A percentile compares a stretch with the other conserved stretches of the same genome.
Evolutionary conservation across 2,113 vertebrate genomes (phyloP).

Genomic region (Hoplias malabaricus): DNA sequence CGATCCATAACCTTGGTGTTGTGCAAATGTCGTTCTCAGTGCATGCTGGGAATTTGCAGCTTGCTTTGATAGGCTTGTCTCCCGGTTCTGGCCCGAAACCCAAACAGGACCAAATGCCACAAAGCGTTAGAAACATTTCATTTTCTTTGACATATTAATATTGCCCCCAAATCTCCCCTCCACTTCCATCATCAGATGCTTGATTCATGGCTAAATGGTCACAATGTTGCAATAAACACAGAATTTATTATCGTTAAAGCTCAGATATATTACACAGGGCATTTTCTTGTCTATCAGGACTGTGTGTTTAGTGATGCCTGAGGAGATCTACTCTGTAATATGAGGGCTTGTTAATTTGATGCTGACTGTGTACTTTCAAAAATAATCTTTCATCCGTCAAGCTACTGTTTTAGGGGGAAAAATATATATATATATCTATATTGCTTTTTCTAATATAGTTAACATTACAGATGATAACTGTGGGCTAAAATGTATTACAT

Average conservation of each 20-base stretch:
- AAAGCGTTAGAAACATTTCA: slow-evolving; percentile 5
- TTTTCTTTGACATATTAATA: slow-evolving; percentile 4
- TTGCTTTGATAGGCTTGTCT: slow-evolving; percentile 51
- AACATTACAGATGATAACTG: too few relatives aligned
- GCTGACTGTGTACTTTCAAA: too few relatives aligned
- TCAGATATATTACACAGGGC: not conserved
- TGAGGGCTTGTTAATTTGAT: too few relatives aligned
- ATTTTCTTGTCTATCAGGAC: not conserved
- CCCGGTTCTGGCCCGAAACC: slow-evolving; percentile 41
- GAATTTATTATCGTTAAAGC: not conserved
- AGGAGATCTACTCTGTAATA: not conserved
- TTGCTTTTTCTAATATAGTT: too few relatives aligned
- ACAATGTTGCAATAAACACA: not conserved
- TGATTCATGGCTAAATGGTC: not conserved
- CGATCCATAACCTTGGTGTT: slow-evolving; percentile 41
- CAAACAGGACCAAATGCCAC: slow-evolving; percentile 39
- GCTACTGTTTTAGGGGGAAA: too few relatives aligned
- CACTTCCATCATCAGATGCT: not conserved
- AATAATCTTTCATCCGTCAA: too few relatives aligned
- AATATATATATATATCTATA: too few relatives aligned
- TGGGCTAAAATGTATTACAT: too few relatives aligned
- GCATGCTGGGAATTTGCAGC: slow-evolving; percentile 56
- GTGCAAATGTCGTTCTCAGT: slow-evolving; percentile 21
- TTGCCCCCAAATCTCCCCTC: not conserved
- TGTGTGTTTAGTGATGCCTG: not conserved